Evolutionary conservation across 2,888 invertebrate genomes (phyloP).

Genomic region (Lordiphosa andalusiaca): DNA sequence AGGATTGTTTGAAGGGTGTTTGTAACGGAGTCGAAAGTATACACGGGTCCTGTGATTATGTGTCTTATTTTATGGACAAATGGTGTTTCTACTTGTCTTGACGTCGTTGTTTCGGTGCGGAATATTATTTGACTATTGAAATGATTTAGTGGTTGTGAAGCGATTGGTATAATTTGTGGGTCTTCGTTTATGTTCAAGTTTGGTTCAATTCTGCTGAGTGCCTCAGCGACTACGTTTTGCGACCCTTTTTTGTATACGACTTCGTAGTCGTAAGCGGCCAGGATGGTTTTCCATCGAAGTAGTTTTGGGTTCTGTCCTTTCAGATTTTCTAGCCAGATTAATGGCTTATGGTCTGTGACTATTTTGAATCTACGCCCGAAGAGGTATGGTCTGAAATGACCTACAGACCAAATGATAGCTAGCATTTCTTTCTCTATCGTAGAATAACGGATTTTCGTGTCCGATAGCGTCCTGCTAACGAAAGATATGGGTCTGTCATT

Average conservation of each 20-base stretch:
- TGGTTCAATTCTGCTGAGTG: too few species aligned
- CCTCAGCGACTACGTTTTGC: too few species aligned
- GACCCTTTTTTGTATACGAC: neutral
- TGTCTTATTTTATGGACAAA: constrained; percentile 4
- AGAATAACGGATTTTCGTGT: constrained; percentile 2
- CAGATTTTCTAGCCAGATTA: neutral
- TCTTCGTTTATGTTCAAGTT: too few species aligned
- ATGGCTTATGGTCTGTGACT: too few species aligned
- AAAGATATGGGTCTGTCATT: constrained; percentile 22
- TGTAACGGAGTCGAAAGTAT: constrained; percentile 26
- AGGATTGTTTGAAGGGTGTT: constrained; percentile 25
- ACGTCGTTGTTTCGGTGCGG: constrained; percentile 8
- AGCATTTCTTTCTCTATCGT: constrained; percentile 5
- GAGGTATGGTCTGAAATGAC: too few species aligned
- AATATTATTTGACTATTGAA: too few species aligned
- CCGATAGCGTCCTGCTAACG: constrained; percentile 21
- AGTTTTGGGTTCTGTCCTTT: neutral
- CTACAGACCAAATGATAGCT: too few species aligned
- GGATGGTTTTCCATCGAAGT: neutral
- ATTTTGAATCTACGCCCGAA: too few species aligned
- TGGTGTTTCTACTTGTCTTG: constrained; percentile 19
- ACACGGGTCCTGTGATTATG: neutral
- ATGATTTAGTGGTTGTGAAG: too few species aligned
- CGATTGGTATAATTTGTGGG: too few species aligned
- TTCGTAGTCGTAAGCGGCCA: neutral